These are phyloP conservation scores for Drosophila borealis DNA, from an alignment of 2,888 invertebrate genomes.

Conservation along the genomic window DNA sequence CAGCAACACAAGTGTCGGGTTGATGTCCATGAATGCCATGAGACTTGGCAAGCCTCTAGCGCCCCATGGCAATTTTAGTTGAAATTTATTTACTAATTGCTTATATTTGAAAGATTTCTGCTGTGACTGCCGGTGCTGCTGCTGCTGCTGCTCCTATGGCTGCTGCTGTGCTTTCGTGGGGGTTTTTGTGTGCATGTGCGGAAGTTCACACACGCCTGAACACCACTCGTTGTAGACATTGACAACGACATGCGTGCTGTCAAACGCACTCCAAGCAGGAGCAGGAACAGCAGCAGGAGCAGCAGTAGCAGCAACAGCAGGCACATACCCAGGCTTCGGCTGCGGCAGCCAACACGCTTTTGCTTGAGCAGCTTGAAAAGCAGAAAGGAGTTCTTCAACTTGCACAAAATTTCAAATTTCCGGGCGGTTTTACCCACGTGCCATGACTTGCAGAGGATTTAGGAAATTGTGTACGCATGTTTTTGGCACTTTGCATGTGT, in stretches of 20 bases:
- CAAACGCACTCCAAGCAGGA: slow-evolving; percentile 55
- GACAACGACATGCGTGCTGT: slow-evolving; percentile 58
- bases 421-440: slow-evolving; percentile 47
- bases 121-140: slow-evolving; percentile 11
- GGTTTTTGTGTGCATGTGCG: slow-evolving; percentile 66
- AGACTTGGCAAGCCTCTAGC: slow-evolving; percentile 7
- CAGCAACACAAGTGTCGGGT: slow-evolving; percentile 46
- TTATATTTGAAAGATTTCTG: slow-evolving; percentile 56
- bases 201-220: slow-evolving; percentile 77
- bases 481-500: slow-evolving; percentile 61
- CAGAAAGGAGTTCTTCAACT: slow-evolving; percentile 39
- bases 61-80: slow-evolving; percentile 16
- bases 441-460: slow-evolving; percentile 41
- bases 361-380: slow-evolving; percentile 1
- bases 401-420: slow-evolving; percentile 77
- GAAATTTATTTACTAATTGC: slow-evolving; percentile 65
- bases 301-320: not conserved
- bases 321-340: not conserved
- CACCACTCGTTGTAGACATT: slow-evolving; percentile 58
- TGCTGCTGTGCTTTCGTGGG: slow-evolving; percentile 2
- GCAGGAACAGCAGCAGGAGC: slow-evolving; percentile 12
- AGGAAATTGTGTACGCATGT: slow-evolving; percentile 79
- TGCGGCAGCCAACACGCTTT: slow-evolving; percentile 16
- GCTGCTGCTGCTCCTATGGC: not conserved
- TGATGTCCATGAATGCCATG: slow-evolving; percentile 54